These are phyloP conservation scores for Centroberyx gerrardi DNA, from an alignment of 2,797 vertebrate species.

Conservation along the genomic window DNA sequence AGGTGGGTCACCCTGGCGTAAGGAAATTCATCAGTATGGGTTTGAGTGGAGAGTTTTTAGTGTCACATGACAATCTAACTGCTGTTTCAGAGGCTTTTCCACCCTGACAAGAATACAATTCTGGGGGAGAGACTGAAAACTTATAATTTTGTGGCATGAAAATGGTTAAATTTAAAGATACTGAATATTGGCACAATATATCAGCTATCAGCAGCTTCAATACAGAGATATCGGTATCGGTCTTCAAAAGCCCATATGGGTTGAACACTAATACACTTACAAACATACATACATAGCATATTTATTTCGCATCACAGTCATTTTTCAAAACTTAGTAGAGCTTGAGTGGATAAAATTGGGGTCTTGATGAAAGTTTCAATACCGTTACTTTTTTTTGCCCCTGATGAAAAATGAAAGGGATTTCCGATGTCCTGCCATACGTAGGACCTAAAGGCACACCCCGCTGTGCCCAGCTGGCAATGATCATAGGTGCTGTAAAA, in stretches of 20 bases:
- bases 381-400: background rate
- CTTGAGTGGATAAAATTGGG: slow-evolving; percentile 12
- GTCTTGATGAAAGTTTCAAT: slow-evolving; percentile 28
- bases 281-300: slow-evolving; percentile 9
- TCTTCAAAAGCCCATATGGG: background rate
- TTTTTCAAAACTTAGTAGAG: slow-evolving; percentile 7
- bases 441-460: slow-evolving; percentile 13
- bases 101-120: background rate
- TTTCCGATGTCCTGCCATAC: slow-evolving; percentile 22
- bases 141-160: slow-evolving; percentile 1
- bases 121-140: background rate
- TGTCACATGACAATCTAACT: background rate
- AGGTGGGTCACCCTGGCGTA: too few relatives aligned
- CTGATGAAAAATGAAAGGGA: slow-evolving; percentile 35
- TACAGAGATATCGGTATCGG: slow-evolving; percentile 11
- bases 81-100: too few relatives aligned
- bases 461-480: slow-evolving; percentile 20
- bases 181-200: slow-evolving; percentile 12
- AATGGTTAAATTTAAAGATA: background rate
- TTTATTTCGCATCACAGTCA: slow-evolving; percentile 11
- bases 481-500: slow-evolving; percentile 63
- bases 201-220: too few relatives aligned
- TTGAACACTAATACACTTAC: slow-evolving; percentile 14
- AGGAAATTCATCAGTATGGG: background rate
- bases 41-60: background rate